A percentile compares a stretch with the other conserved stretches of the same genome.
phyloP scores from a whole-genome alignment of 2,113 vertebrate species.

The Microtus oregoni region DNA sequence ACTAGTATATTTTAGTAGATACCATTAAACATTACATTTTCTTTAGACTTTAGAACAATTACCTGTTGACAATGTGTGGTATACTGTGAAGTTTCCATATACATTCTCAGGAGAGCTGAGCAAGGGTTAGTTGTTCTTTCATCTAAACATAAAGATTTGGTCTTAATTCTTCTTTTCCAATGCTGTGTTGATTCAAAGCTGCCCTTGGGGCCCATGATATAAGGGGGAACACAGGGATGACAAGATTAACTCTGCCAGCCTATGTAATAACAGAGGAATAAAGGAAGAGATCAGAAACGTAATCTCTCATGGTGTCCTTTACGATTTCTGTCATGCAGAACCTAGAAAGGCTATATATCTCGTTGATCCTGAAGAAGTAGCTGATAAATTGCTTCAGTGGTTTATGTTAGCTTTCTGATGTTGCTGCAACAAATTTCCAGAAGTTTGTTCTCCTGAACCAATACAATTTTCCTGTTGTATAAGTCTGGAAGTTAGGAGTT shows the following conservation, averaged over 20 bases:
- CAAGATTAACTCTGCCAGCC: background rate
- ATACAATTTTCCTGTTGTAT: background rate
- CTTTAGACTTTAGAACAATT: background rate
- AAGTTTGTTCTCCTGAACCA: background rate
- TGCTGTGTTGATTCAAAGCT: background rate
- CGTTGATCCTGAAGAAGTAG: background rate
- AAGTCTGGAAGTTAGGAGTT: background rate
- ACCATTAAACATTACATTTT: background rate
- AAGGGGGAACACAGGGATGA: background rate
- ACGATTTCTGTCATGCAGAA: background rate
- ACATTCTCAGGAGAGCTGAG: background rate
- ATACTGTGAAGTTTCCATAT: background rate
- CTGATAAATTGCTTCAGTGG: background rate
- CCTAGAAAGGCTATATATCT: background rate
- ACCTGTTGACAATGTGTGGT: background rate
- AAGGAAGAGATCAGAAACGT: background rate
- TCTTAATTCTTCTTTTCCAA: background rate
- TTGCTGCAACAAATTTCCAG: background rate
- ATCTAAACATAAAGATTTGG: background rate
- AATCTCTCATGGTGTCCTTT: background rate
- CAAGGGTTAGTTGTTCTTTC: background rate
- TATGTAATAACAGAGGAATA: background rate
- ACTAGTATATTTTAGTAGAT: background rate
- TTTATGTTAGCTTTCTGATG: background rate
- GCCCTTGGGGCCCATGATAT: background rate